Percentiles rank a stretch among this genome's conserved stretches.
Conservation (phyloP, 2,888 invertebrate genomes). For the Nezara viridula region DNA sequence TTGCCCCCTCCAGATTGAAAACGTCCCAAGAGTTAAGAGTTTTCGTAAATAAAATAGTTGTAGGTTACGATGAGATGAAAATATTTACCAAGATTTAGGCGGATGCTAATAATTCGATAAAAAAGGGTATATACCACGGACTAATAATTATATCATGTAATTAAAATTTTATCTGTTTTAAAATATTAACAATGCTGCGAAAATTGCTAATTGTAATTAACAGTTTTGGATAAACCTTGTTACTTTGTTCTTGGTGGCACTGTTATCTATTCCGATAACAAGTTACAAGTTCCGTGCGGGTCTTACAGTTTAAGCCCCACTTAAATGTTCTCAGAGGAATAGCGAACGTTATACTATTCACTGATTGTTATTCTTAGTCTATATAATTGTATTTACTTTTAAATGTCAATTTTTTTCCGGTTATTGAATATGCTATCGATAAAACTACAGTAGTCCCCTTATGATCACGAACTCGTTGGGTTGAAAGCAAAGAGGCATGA, state of each 20-base stretch:
- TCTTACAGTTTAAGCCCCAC: not conserved
- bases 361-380: not conserved
- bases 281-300: not conserved
- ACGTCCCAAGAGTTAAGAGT: too few relatives aligned
- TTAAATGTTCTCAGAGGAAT: not conserved
- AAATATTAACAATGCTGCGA: not conserved
- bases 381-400: not conserved
- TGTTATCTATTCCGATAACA: not conserved
- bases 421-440: not conserved
- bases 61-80: too few relatives aligned
- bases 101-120: too few relatives aligned
- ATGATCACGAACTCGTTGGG: too few relatives aligned
- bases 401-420: not conserved
- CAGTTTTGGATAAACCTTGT: not conserved
- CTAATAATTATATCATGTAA: too few relatives aligned
- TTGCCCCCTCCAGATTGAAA: too few relatives aligned
- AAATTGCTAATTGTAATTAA: not conserved
- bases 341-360: not conserved
- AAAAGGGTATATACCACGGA: too few relatives aligned
- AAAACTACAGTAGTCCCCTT: not conserved
- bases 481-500: too few relatives aligned
- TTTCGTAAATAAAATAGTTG: too few relatives aligned
- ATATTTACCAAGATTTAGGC: too few relatives aligned
- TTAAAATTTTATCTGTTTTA: too few relatives aligned
- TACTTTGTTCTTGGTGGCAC: not conserved